Base-by-base conservation (phyloP, 2,888 invertebrate species). In the Drosophila demipolita region DNA sequence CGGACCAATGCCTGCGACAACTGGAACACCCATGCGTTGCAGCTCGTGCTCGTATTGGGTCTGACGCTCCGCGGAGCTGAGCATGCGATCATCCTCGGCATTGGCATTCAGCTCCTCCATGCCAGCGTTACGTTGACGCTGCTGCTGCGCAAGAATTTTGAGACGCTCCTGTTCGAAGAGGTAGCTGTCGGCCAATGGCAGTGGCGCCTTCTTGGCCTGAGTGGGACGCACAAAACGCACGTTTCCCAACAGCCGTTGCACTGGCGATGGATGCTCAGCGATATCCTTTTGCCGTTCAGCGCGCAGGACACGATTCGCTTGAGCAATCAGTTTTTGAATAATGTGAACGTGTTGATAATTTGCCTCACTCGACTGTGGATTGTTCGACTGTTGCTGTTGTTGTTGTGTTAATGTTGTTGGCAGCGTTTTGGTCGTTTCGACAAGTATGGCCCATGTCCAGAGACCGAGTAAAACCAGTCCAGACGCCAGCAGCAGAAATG, bases 71-170 rank as follows among this genome's bases (percentile, higher is more conserved):
- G 92, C 92, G 0, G 93, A 92, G 32, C 90, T 90, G 59, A 92
- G 80, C 82, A 92, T 87, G 42, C 91, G 91, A 61, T 93, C 92
- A 32, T 93, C 90, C 71, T 92, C 91, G 5, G 83, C 86, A 80
- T 78, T 87, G 70, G 81, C 90, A 38, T 89, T 90, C 0, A 91
- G 71, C 48, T 92, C 92, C 63, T 90, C 91, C 85, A 91, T 86
- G 66, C 87, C 91, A 66, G 78, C 92, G 93, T 93, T 88, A 88
- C 93, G 87, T 89, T 93, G 83, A 42, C 93, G 92, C 71, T 93
- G 93, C 71, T 94, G 91, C 76, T 93, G 93, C 61, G 93, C 93
- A 3, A 93, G 80, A 29, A 93, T 93, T 80, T 91, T 92, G 6
- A 93, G 73, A 15, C 93, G 93, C 72, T 93, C 93, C 78, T 92